A percentile compares a stretch with the other conserved stretches of the same genome.
Conservation (phyloP, 2,113 vertebrate species). For the Phodopus roborovskii region DNA sequence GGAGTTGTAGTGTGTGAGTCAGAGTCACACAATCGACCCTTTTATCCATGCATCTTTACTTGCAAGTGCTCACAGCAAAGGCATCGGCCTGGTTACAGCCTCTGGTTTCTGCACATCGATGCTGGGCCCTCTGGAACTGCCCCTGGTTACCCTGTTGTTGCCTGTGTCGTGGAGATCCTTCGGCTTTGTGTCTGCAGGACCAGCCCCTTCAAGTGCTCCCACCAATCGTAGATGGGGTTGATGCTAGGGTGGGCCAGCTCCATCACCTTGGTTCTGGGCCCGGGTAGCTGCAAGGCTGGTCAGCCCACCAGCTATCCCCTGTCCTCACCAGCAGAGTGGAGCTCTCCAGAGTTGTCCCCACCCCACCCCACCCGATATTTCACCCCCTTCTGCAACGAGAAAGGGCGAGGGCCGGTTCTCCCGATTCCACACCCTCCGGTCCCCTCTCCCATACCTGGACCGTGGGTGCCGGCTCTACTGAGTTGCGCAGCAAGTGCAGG, state of each 20-base stretch:
- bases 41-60: not conserved
- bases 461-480: not conserved
- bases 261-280: not conserved
- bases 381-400: not conserved
- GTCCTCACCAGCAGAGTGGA: not conserved
- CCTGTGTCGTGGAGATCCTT: not conserved
- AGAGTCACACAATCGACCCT: not conserved
- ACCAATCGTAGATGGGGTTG: not conserved
- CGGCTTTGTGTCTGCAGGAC: not conserved
- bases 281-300: not conserved
- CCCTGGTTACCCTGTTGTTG: not conserved
- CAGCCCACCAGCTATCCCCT: not conserved
- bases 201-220: not conserved
- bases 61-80: not conserved
- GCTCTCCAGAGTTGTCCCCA: not conserved
- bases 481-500: not conserved
- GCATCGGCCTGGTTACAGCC: not conserved
- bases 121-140: not conserved
- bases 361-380: not conserved
- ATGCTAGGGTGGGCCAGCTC: not conserved
- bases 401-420: not conserved
- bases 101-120: not conserved
- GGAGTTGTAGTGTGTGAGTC: not conserved
- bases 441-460: not conserved
- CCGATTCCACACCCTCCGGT: not conserved